Conservation (phyloP, 2,113 vertebrate species). For the Meleagris gallopavo region DNA sequence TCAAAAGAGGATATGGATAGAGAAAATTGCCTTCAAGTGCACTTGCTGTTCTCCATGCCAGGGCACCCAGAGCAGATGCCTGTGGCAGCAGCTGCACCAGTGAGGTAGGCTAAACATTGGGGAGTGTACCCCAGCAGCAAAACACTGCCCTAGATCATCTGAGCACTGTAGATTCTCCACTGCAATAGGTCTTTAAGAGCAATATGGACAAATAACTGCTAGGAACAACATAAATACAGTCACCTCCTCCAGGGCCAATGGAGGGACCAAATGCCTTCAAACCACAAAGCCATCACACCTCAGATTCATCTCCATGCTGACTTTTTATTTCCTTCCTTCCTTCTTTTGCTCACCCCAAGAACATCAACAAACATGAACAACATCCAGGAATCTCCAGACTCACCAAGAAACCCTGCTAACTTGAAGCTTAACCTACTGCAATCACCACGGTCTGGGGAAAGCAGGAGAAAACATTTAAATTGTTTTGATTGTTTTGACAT, state of each 20-base stretch:
- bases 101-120: neutral
- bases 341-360: neutral
- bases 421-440: neutral
- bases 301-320: neutral
- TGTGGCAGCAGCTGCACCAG: neutral
- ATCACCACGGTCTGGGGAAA: neutral
- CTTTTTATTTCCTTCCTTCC: neutral
- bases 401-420: neutral
- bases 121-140: neutral
- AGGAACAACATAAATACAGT: rapidly evolving
- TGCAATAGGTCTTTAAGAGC: neutral
- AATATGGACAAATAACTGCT: neutral
- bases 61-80: neutral
- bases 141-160: neutral
- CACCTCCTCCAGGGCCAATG: neutral
- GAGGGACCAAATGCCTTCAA: neutral
- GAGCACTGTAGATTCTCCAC: neutral
- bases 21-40: neutral
- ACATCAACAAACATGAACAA: neutral
- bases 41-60: neutral
- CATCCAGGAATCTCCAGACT: neutral
- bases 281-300: neutral
- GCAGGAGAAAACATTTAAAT: neutral
- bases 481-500: neutral
- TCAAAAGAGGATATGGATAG: neutral